Conservation (phyloP, 2,113 vertebrate species). For the Eurypyga helias region DNA sequence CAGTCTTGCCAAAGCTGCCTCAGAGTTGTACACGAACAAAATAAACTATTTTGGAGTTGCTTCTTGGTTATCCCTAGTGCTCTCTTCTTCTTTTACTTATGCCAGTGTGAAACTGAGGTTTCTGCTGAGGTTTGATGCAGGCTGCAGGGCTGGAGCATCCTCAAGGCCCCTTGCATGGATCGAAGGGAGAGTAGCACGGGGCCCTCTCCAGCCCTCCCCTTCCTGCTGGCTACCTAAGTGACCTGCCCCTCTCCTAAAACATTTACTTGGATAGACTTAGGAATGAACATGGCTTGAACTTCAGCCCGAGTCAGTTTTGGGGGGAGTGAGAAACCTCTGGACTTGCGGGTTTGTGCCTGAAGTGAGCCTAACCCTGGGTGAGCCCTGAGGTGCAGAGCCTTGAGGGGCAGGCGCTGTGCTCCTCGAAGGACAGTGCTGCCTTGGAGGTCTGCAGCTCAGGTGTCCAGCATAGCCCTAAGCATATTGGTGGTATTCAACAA, state of each 20-base stretch:
- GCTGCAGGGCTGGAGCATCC: fast-evolving
- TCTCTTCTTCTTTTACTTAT: background rate
- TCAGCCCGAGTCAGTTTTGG: background rate
- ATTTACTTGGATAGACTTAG: background rate
- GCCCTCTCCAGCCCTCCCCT: background rate
- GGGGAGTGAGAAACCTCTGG: background rate
- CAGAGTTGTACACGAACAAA: background rate
- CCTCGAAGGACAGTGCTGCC: background rate
- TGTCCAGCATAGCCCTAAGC: background rate
- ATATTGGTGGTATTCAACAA: background rate
- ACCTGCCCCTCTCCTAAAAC: background rate
- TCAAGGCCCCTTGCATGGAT: background rate
- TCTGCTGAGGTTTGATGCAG: background rate
- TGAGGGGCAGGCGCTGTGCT: fast-evolving
- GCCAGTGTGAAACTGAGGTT: background rate
- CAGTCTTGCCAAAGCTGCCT: background rate
- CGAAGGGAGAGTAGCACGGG: fast-evolving
- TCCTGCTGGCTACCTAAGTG: background rate
- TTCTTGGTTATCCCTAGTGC: background rate
- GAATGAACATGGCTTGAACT: background rate
- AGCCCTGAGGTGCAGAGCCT: background rate
- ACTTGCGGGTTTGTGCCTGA: fast-evolving
- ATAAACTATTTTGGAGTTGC: fast-evolving
- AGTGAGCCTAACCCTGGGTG: background rate
- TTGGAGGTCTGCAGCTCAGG: background rate